phyloP scores from a whole-genome alignment of 2,113 vertebrate genomes.

The Nibea albiflora region DNA sequence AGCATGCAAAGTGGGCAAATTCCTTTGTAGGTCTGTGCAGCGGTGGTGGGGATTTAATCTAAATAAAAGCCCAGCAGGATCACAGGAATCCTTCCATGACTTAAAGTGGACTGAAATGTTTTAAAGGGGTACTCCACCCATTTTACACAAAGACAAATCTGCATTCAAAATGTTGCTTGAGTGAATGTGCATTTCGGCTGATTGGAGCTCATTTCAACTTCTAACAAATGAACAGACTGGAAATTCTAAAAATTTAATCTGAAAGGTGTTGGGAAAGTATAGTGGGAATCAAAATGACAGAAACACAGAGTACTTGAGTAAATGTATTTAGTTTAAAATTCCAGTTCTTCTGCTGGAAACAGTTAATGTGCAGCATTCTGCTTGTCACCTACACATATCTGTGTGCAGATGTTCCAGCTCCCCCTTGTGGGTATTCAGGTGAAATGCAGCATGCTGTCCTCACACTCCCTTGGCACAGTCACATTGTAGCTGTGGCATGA shows the following conservation, averaged over 20 bases:
- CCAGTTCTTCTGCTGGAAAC: neutral
- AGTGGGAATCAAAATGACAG: neutral
- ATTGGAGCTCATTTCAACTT: neutral
- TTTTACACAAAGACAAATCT: neutral
- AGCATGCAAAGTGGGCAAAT: conserved; percentile 16
- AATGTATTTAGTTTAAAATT: neutral
- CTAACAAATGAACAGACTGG: too few species aligned
- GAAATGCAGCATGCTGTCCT: conserved; percentile 95
- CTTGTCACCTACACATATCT: neutral
- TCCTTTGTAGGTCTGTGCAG: conserved; percentile 7
- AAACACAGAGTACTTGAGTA: neutral
- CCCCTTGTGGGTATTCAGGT: conserved; percentile 80
- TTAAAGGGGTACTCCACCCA: neutral
- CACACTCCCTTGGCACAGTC: conserved; percentile 90
- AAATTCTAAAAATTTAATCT: neutral
- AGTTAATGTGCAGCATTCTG: neutral
- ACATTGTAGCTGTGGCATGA: conserved; percentile 89
- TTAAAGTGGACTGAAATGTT: neutral
- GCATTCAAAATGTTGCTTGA: neutral
- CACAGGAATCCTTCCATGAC: neutral
- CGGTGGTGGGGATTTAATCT: conserved; percentile 5
- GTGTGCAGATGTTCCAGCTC: neutral
- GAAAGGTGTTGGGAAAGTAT: neutral
- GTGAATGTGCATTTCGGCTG: neutral
- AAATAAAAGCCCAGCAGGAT: conserved; percentile 28